Evolutionary conservation across 2,888 invertebrate species (phyloP).

Genomic region (Pyralis farinalis): DNA sequence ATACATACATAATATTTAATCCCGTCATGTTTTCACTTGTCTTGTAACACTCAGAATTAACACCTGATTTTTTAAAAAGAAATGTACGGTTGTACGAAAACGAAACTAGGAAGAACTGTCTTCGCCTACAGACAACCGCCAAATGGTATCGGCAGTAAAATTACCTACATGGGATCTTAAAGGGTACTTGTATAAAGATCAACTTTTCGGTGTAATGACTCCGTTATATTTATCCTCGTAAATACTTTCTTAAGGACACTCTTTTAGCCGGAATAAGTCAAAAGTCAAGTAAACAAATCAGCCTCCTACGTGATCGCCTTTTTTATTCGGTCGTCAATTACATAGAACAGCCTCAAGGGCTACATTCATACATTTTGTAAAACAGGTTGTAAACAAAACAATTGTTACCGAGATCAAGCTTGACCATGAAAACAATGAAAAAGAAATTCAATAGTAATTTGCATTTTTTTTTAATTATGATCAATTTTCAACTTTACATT

Average conservation of each 20-base stretch:
- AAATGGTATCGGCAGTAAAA: not conserved
- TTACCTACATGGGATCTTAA: not conserved
- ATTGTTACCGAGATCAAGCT: too few relatives aligned
- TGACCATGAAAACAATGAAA: too few relatives aligned
- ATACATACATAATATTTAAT: not conserved
- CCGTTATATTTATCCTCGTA: constrained; percentile 2
- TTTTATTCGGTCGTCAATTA: too few relatives aligned
- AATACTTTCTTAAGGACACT: constrained; percentile 2
- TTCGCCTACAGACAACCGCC: not conserved
- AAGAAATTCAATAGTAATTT: too few relatives aligned
- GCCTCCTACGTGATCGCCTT: too few relatives aligned
- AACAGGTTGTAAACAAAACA: too few relatives aligned
- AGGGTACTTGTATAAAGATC: not conserved
- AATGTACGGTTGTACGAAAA: not conserved
- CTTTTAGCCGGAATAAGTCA: not conserved
- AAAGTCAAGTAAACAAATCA: constrained; percentile 2
- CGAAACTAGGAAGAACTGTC: not conserved
- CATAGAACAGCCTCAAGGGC: too few relatives aligned
- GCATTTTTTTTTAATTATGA: too few relatives aligned
- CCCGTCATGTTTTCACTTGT: not conserved
- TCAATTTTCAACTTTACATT: too few relatives aligned
- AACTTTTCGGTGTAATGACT: constrained; percentile 1
- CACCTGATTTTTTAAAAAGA: not conserved
- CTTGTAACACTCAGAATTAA: not conserved
- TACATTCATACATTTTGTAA: too few relatives aligned